phyloP scores from a whole-genome alignment of 2,113 vertebrate species.

The Anoplopoma fimbria region DNA sequence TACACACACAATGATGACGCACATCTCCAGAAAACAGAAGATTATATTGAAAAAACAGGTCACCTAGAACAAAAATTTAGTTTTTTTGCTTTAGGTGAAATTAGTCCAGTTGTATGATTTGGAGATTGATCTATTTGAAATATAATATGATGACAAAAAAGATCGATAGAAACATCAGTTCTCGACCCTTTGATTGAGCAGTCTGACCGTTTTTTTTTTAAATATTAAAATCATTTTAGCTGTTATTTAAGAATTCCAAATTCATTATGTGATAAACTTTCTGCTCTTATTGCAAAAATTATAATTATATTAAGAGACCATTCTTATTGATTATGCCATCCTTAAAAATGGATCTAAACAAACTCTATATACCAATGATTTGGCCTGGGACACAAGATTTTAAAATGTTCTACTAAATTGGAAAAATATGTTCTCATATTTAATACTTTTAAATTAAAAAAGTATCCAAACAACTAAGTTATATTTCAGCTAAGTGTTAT shows the following conservation, averaged over 20 bases:
- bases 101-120: background rate
- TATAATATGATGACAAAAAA: background rate
- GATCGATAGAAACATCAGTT: background rate
- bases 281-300: background rate
- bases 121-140: constrained; percentile 10
- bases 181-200: background rate
- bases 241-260: background rate
- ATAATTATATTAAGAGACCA: background rate
- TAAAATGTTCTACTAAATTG: background rate
- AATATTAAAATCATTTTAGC: background rate
- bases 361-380: background rate
- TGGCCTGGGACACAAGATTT: background rate
- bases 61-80: constrained; percentile 4
- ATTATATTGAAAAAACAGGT: constrained; percentile 37
- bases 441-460: background rate
- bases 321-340: background rate
- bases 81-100: constrained; percentile 14
- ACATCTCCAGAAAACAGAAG: constrained; percentile 29
- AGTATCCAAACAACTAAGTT: background rate
- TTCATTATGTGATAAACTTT: background rate
- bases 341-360: background rate
- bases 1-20: background rate
- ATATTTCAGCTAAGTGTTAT: background rate
- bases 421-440: background rate
- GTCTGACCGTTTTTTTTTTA: background rate